Evolutionary conservation across 2,888 invertebrate genomes (phyloP).

Genomic region (Lacanobia oleracea): DNA sequence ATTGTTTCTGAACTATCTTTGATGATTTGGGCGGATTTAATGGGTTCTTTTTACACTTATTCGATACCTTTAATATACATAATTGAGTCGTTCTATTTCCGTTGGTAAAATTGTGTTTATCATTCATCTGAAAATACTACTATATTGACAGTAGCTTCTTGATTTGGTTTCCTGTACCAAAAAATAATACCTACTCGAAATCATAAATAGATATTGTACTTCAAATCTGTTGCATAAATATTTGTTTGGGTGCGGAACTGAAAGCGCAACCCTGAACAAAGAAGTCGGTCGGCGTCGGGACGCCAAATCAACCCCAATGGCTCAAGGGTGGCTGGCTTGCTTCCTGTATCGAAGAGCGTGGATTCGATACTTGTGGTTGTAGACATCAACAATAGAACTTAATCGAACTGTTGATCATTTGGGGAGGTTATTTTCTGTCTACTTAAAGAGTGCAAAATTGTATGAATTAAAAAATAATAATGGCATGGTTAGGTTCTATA

Average conservation of each 20-base stretch:
- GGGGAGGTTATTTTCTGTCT: background rate
- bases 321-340: slow-evolving; percentile 23
- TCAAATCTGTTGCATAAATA: slow-evolving; percentile 31
- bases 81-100: background rate
- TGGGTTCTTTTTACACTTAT: background rate
- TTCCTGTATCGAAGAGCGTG: slow-evolving; percentile 36
- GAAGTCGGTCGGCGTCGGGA: slow-evolving; percentile 21
- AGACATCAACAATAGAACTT: background rate
- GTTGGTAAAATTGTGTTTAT: background rate
- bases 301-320: slow-evolving; percentile 41
- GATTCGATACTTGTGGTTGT: slow-evolving; percentile 27
- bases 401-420: slow-evolving; percentile 8
- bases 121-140: background rate
- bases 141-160: background rate
- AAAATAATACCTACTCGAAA: background rate
- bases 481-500: background rate
- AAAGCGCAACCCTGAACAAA: slow-evolving; percentile 49
- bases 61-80: background rate
- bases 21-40: too few species aligned
- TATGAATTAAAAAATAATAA: background rate
- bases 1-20: slow-evolving; percentile 3
- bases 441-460: background rate
- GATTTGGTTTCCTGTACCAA: background rate
- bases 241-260: slow-evolving; percentile 21
- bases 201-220: background rate